Base-by-base conservation (phyloP, 2,797 vertebrate genomes). In the Momotus momota region DNA sequence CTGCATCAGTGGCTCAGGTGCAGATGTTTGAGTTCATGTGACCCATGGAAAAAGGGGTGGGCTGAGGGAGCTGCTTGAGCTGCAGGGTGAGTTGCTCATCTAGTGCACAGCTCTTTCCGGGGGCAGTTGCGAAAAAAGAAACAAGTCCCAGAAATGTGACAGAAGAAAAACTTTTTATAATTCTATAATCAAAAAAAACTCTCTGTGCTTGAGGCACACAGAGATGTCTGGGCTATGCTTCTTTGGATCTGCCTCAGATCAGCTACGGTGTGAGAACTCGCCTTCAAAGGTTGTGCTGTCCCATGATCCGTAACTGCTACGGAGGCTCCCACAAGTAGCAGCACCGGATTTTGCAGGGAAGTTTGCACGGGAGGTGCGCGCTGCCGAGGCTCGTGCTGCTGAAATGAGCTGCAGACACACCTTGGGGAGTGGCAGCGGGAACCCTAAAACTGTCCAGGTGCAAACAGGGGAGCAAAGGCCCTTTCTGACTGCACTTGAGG, bases 11-110 rank as follows among this genome's bases (percentile, higher is more conserved):
- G 7, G 22, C 46, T 52, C 17, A 33, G 31, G 35, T 2, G 12
- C 21, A 19, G 43, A 45, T 9, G 3, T 14, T 1, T 6, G 64
- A 14, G 25, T 41, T n/a, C n/a, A 7, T 8, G 19, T 22, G 31
- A 6, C 58, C 31, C 43, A 10, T 12, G 6, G 31, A 35, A 13
- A 26, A 15, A 14, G 3, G 18, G 27, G 13, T 12, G 38, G 40
- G 29, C 18, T 22, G 54, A 12, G 0, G 2, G n/a, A 52, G 7
- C 19, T 16, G 6, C 16, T 43, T n/a, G 6, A 25, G 9, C 54
- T 41, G 40, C 7, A 2, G 1, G 10, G 38, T 7, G 15, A n/a
- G 27, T 12, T 29, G n/a, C 11, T 19, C 35, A 35, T 8, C 35
- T 35, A 35, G 35, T 8, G 35, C 35, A 35, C 35, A 35, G 35